Evolutionary conservation across 2,888 invertebrate species (phyloP).

Genomic region (Rutpela maculata): DNA sequence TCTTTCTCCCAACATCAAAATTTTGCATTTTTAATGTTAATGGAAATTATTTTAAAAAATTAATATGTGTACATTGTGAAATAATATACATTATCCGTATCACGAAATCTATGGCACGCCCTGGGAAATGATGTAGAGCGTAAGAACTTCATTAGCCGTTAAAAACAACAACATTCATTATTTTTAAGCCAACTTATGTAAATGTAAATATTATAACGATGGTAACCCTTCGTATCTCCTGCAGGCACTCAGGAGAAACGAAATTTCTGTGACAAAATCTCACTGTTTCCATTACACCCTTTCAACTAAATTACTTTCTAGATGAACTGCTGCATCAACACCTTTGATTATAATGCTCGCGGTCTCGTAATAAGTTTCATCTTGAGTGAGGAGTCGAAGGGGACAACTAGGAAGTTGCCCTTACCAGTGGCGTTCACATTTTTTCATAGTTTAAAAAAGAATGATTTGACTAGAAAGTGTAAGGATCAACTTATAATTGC

Average conservation of each 20-base stretch:
- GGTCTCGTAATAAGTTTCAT: conserved; percentile 32
- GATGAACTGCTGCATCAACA: conserved; percentile 40
- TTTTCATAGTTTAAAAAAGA: neutral
- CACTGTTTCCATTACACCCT: conserved; percentile 34
- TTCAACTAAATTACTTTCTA: conserved; percentile 40
- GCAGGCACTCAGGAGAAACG: conserved; percentile 21
- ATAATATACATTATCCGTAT: neutral
- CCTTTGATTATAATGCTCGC: conserved; percentile 37
- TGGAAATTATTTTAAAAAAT: too few species aligned
- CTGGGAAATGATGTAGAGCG: neutral
- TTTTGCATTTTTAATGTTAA: too few species aligned
- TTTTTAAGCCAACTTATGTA: conserved; percentile 35
- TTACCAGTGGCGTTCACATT: neutral
- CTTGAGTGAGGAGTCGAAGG: conserved; percentile 15
- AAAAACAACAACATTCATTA: conserved; percentile 21
- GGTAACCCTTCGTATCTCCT: conserved; percentile 13
- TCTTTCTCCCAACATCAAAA: too few species aligned
- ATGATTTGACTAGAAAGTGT: too few species aligned
- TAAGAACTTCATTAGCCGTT: neutral
- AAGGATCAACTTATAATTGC: too few species aligned
- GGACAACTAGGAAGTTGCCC: conserved; percentile 8
- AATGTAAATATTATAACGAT: conserved; percentile 27
- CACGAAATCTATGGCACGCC: neutral
- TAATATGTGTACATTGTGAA: too few species aligned
- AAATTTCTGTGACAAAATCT: conserved; percentile 28